These are phyloP conservation scores for Achroia grisella DNA, from an alignment of 1,140 invertebrate genomes.

Conservation along the genomic window DNA sequence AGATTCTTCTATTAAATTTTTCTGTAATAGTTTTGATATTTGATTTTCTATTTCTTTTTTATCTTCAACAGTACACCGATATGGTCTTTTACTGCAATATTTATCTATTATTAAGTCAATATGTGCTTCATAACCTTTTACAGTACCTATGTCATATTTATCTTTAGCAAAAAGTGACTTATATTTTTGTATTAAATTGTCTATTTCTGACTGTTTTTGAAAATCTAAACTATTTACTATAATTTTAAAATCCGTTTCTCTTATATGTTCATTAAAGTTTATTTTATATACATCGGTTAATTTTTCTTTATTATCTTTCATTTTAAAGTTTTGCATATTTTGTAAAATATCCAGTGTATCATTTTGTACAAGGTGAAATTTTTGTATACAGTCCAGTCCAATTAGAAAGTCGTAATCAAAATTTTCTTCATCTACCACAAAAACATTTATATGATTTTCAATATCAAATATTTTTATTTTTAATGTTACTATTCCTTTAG, in stretches of 20 bases:
- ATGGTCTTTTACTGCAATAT: neutral
- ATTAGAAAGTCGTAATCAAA: constrained; percentile 25
- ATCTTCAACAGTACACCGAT: neutral
- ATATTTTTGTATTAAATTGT: neutral
- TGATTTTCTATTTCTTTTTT: neutral
- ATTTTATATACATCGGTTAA: too few species aligned
- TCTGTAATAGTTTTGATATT: neutral
- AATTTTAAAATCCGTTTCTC: constrained; percentile 26
- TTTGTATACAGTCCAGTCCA: constrained; percentile 15
- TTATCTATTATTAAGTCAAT: neutral
- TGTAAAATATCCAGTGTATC: constrained; percentile 15
- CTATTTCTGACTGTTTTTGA: too few species aligned
- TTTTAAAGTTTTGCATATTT: constrained; percentile 8
- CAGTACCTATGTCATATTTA: neutral
- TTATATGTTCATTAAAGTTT: constrained; percentile 43
- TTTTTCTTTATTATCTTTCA: constrained; percentile 6
- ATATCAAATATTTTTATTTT: constrained; percentile 21
- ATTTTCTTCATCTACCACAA: constrained; percentile 14
- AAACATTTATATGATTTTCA: constrained; percentile 18
- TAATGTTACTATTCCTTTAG: constrained; percentile 11
- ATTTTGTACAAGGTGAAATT: constrained; percentile 17
- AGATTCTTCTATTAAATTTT: neutral
- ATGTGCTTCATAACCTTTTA: neutral
- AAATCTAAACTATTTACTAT: constrained; percentile 25
- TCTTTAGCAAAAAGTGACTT: neutral